Percentiles rank a stretch among this genome's conserved stretches.
Conservation (phyloP, 2,113 vertebrate species). For the Mixornis gularis region DNA sequence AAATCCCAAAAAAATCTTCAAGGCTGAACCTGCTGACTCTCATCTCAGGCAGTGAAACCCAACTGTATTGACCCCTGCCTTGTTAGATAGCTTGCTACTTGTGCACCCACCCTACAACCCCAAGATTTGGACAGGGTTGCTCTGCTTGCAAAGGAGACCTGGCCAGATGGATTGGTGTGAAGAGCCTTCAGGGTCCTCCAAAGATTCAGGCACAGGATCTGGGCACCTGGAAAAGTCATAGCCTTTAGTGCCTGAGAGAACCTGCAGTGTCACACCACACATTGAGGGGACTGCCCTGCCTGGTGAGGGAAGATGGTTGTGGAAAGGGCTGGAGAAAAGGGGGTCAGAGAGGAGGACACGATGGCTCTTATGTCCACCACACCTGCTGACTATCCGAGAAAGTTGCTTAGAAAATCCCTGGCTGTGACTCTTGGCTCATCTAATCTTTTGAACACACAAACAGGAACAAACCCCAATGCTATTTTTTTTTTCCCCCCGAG, state of each 20-base stretch:
- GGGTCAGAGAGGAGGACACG: background rate
- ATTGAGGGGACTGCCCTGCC: background rate
- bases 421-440: background rate
- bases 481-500: background rate
- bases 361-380: background rate
- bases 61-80: background rate
- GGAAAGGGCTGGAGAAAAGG: background rate
- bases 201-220: background rate
- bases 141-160: background rate
- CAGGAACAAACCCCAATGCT: background rate
- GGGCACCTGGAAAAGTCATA: background rate
- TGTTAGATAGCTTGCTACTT: background rate
- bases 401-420: background rate
- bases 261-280: rapidly evolving
- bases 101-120: rapidly evolving
- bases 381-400: background rate
- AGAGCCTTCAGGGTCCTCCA: background rate
- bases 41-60: background rate
- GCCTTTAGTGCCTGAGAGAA: background rate
- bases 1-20: background rate
- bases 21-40: background rate
- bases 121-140: background rate
- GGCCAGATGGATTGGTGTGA: background rate
- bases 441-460: background rate
- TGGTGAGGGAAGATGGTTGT: background rate